Evolutionary conservation across 2,113 vertebrate species (phyloP).

Genomic region (Jacana jacana): DNA sequence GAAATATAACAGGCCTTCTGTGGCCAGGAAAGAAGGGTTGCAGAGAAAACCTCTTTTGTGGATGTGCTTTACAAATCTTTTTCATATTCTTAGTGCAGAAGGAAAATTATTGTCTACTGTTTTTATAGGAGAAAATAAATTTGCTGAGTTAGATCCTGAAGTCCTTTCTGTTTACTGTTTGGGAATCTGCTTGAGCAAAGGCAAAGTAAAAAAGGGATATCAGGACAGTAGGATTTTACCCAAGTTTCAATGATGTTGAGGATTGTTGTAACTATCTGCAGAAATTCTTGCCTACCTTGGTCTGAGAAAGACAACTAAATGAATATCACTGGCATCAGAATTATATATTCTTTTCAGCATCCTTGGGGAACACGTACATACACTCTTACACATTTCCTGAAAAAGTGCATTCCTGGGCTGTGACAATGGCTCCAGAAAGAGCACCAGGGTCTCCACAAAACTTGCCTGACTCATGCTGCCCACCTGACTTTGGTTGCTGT

Average conservation of each 20-base stretch:
- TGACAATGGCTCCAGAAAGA: background rate
- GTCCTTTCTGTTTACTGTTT: background rate
- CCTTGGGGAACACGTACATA: fast-evolving
- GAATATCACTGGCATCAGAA: background rate
- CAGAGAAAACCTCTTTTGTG: background rate
- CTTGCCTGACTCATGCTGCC: background rate
- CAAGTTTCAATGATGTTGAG: background rate
- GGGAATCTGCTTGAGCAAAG: background rate
- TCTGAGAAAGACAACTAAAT: background rate
- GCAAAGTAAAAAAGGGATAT: background rate
- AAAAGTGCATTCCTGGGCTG: background rate
- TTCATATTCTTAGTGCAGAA: background rate
- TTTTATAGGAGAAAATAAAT: background rate
- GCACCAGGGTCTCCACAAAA: background rate
- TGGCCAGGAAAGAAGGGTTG: background rate
- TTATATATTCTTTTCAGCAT: background rate
- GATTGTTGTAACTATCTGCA: background rate
- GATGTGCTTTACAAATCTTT: background rate
- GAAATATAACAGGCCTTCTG: background rate
- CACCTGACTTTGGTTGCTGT: background rate
- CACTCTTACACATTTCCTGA: fast-evolving
- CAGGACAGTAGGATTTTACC: background rate
- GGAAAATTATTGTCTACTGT: background rate
- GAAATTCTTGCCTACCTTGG: background rate
- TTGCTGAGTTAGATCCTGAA: background rate